Evolutionary conservation across 2,113 vertebrate species (phyloP), one percentile per base, ranked within the genome.

Genomic region (Sinocyclocheilus maitianheensis): DNA sequence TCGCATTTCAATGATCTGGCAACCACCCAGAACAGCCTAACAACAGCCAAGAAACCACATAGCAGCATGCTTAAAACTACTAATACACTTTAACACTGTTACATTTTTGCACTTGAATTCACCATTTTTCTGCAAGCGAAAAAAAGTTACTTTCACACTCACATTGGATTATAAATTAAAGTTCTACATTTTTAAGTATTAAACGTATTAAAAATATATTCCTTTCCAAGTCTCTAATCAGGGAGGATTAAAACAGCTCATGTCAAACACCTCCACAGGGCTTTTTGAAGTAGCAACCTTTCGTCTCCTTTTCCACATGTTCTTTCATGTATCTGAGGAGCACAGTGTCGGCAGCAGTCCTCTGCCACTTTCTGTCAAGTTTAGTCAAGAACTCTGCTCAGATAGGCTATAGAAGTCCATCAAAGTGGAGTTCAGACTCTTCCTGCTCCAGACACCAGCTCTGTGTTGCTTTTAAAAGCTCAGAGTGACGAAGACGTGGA

Each of bases 331-430:
- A 91, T 69, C 84, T 93, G 88, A 89, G 88, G 88, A 77, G 62
- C 16, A 78, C 89, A 85, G 74, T 90, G 87, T 93, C 88, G 48
- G 89, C 91, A 51, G 13, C 74, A 63, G 78, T 85, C 67, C 87
- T 92, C 24, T 89, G 84, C 63, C 82, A 85, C 51, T 93, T 92
- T 90, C 74, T 92, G 76, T 89, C 75, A 87, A 78, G 77, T 90
- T 94, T 91, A 88, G 91, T 91, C 90, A 93, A 89, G 89, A 93
- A 46, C 90, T 85, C 80, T 14, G 71, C 90, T 46, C 87, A 92
- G 63, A 91, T 91, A 90, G 88, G 87, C 89, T 55, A 82, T 90
- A 90, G 89, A 92, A 80, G 91, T 88, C 91, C 86, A 78, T 91
- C 91, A 92, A 79, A 77, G 79, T 26, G 48, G 51, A 77, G 72